Base-by-base conservation (phyloP, 2,797 vertebrate genomes). In the Mus caroli region DNA sequence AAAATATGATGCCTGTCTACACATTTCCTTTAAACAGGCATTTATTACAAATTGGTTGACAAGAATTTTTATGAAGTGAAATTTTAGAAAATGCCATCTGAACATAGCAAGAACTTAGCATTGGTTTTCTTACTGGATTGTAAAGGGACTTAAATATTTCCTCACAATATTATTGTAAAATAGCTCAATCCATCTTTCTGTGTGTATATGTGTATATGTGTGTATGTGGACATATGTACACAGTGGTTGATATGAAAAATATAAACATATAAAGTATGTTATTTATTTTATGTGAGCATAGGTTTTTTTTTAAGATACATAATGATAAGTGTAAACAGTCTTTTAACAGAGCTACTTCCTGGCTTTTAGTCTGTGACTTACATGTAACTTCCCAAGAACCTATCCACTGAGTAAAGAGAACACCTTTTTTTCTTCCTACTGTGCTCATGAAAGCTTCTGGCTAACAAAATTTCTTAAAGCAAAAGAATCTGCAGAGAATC, bases 31-130 rank as follows among this genome's bases (percentile, higher is more conserved):
- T 93, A 88, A 93, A 92, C 52, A 75, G 37, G 0, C 60, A 88
- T 90, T 97, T 90, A 92, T 78, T 64, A 87, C 28, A 92, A 17
- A n/a, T 52, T 85, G 60, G 31, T 86, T 96, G 93, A 77, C 1
- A 94, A 12, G 73, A 94, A 31, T 83, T 4, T 62, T 10, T 43
- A 62, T 91, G 43, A 93, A 78, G 19, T 85, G n/a, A 94, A 91
- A 73, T 83, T 91, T 88, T 96, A 73, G 37, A 97, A 95, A 92
- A 94, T 93, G n/a, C 52, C 84, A 40, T 91, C 62, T 91, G 24
- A 87, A 91, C 34, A 6, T 88, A 88, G 75, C 19, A 91, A 52
- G 11, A 26, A 43, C 9, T 96, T 54, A 73, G 11, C 77, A 82
- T 34, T 80, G 67, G 69, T 83, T 80, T 86, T 84, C 31, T 50